Evolutionary conservation across 2,797 vertebrate species (phyloP), one percentile per base, ranked within the genome.

Genomic region (Allobates femoralis): DNA sequence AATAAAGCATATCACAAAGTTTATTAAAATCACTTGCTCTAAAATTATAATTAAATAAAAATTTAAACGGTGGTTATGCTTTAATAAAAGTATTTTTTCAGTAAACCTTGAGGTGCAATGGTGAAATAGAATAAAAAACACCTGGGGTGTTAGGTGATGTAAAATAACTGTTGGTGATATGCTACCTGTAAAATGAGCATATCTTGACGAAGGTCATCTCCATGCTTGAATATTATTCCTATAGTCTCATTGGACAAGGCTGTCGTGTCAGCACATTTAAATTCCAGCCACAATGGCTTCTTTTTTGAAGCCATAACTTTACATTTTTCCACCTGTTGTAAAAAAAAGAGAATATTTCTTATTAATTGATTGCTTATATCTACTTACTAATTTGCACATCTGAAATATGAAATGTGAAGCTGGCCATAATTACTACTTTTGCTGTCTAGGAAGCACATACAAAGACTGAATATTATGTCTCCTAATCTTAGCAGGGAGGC

Each of bases 301-400:
- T 99, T 99, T 94, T 99, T 99, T 46, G 98, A 99, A 0, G 98
- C 98, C 98, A 99, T 99, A 75, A 99, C 97, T 93, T 99, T 99
- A 88, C 98, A 99, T 91, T 97, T 99, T 89, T 99, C 98, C 83
- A 98, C 96, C 98, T 99, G 92, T 30, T 87, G 71, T 87, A 88
- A 67, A 91, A 41, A 85, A 0, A 71, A 28, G 2, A 60, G 0
- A 2, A 26, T 62, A 15, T 21, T 21, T 10, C 46, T 30, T 30
- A 26, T 0, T 37, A 5, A 5, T 15, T 21, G 3, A 34, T 10
- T 78, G 56, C n/a, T 30, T 56, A 32, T 30, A 18, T 30, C 28
- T 30, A 12, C 5, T 77, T 53, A 26, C 28, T 30, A 56, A 55
- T 55, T 30, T 32, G 3, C 19, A 56, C 30, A 77, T 26, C 75